Evolutionary conservation across 2,888 invertebrate genomes (phyloP).

Genomic region (Bimastos eiseni): DNA sequence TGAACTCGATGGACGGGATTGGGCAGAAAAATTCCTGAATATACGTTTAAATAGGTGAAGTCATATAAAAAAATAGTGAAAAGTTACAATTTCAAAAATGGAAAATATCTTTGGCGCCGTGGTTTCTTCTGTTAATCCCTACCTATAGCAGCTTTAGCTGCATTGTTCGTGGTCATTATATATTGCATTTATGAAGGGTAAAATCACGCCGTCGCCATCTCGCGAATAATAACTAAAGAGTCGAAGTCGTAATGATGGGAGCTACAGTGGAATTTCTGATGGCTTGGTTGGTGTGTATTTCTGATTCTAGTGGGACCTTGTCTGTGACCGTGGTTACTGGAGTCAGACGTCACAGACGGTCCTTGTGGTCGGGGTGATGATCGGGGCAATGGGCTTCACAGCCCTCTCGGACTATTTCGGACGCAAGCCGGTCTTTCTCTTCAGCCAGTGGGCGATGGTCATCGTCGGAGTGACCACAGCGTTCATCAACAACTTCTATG

Average conservation of each 20-base stretch:
- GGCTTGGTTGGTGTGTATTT: neutral
- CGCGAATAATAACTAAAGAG: neutral
- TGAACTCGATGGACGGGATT: too few species aligned
- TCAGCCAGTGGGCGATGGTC: slow-evolving; percentile 46
- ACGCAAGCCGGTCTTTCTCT: slow-evolving; percentile 47
- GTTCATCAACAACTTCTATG: slow-evolving; percentile 45
- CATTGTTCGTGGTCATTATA: too few species aligned
- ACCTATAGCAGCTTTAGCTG: too few species aligned
- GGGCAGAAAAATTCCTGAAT: too few species aligned
- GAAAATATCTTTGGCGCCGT: too few species aligned
- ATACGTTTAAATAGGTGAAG: too few species aligned
- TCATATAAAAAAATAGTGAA: too few species aligned
- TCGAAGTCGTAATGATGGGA: too few species aligned
- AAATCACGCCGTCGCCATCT: neutral
- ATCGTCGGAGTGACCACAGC: slow-evolving; percentile 43
- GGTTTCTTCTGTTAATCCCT: too few species aligned
- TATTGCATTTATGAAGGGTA: too few species aligned
- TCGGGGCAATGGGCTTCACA: slow-evolving; percentile 47
- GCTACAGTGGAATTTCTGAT: too few species aligned
- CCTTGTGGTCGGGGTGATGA: slow-evolving; percentile 47
- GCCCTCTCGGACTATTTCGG: slow-evolving; percentile 45
- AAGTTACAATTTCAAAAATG: too few species aligned
- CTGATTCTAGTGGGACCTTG: slow-evolving; percentile 47
- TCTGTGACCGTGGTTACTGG: slow-evolving; percentile 45
- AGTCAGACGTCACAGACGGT: slow-evolving; percentile 46